Evolutionary conservation across 2,113 vertebrate genomes (phyloP).

Genomic region (Ranitomeya variabilis): DNA sequence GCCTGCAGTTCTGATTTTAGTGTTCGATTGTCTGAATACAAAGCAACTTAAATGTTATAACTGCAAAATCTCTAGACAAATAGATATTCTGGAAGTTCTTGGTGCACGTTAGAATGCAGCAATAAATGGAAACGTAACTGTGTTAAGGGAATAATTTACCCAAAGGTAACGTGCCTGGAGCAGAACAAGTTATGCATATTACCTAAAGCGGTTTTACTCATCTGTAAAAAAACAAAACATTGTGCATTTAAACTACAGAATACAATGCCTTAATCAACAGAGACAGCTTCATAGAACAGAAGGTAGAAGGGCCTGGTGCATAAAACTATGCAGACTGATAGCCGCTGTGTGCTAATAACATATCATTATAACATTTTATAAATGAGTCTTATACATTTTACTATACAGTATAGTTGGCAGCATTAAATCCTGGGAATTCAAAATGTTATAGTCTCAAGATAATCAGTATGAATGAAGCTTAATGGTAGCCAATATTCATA

Average conservation of each 20-base stretch:
- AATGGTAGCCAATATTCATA: no score
- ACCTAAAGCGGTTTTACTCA: background rate
- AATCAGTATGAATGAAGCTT: no score
- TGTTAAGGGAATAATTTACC: constrained; percentile 2
- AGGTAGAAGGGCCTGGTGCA: background rate
- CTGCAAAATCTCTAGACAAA: constrained; percentile 12
- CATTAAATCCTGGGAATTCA: background rate
- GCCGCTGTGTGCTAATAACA: background rate
- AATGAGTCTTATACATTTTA: background rate
- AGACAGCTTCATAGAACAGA: background rate
- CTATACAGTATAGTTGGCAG: background rate
- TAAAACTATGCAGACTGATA: background rate
- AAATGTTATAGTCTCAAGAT: no score
- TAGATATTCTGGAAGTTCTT: background rate
- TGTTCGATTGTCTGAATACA: background rate
- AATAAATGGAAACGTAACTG: constrained; percentile 17
- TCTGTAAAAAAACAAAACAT: constrained; percentile 7
- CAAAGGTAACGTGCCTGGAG: background rate
- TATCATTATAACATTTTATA: background rate
- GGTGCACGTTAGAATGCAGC: background rate
- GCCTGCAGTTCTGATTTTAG: constrained; percentile 21
- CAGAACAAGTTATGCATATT: background rate
- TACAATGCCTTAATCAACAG: background rate
- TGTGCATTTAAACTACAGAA: background rate
- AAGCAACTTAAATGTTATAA: constrained; percentile 11